These are phyloP conservation scores for Rallus crepitans DNA, from an alignment of 2,797 vertebrate species.

Conservation along the genomic window DNA sequence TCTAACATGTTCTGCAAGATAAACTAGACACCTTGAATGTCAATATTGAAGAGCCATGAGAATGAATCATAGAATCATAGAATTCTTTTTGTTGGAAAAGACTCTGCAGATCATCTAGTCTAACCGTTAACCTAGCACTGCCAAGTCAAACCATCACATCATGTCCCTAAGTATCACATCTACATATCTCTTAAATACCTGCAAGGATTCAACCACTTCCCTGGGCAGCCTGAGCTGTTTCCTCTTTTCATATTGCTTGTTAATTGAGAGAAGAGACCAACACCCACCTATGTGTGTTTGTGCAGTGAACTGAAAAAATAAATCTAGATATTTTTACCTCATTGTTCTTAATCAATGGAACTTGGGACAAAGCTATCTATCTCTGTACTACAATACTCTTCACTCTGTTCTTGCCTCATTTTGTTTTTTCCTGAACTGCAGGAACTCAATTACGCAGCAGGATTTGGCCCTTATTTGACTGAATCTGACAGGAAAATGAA, in stretches of 20 bases:
- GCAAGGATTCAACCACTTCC: too few species aligned
- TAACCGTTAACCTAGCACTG: too few species aligned
- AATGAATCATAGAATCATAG: not conserved
- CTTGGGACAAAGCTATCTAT: not conserved
- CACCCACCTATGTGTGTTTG: not conserved
- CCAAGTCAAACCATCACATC: too few species aligned
- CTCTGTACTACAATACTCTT: not conserved
- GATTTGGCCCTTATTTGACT: slow-evolving; percentile 8
- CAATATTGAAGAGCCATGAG: not conserved
- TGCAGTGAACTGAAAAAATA: not conserved
- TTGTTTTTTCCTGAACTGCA: not conserved
- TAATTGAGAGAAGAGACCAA: too few species aligned
- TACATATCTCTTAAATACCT: too few species aligned
- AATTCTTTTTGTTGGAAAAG: too few species aligned
- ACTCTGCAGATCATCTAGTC: too few species aligned
- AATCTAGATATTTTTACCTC: not conserved
- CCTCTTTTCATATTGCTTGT: too few species aligned
- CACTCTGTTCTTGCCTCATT: not conserved
- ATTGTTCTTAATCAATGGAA: not conserved
- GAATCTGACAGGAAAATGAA: slow-evolving; percentile 9
- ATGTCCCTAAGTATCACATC: too few species aligned
- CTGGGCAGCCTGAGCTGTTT: too few species aligned
- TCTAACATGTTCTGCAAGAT: not conserved
- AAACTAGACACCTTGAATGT: not conserved
- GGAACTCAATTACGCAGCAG: not conserved